phyloP scores from a whole-genome alignment of 2,888 invertebrate species.

The Catocala fraxini region DNA sequence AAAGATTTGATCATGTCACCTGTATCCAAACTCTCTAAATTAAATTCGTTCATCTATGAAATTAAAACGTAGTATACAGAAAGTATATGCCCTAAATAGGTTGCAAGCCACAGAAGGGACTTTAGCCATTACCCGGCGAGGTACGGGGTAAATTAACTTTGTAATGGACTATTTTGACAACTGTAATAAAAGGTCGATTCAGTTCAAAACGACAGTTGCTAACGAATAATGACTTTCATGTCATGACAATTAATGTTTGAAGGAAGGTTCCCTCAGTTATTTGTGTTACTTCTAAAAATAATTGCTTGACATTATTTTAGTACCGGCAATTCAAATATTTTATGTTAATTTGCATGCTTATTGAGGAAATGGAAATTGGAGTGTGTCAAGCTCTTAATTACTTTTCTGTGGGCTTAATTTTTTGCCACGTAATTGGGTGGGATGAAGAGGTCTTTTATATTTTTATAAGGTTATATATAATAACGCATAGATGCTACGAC shows the following conservation, averaged over 20 bases:
- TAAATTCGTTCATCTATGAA: constrained; percentile 41
- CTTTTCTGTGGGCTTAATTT: constrained; percentile 8
- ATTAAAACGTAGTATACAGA: constrained; percentile 30
- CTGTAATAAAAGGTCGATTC: constrained; percentile 39
- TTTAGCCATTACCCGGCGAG: constrained; percentile 21
- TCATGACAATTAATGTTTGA: constrained; percentile 31
- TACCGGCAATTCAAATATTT: constrained; percentile 13
- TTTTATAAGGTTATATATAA: background rate
- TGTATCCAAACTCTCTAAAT: constrained; percentile 17
- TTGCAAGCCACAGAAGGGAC: constrained; percentile 14
- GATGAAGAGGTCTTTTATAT: background rate
- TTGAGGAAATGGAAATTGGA: constrained; percentile 11
- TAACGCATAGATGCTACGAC: background rate
- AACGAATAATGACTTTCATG: constrained; percentile 33
- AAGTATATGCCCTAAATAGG: constrained; percentile 4
- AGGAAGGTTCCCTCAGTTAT: constrained; percentile 13
- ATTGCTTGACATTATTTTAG: constrained; percentile 8
- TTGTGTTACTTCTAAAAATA: constrained; percentile 15
- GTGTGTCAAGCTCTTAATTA: constrained; percentile 17
- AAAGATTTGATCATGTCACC: constrained; percentile 25
- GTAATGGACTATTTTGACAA: constrained; percentile 41
- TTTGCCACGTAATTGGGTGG: background rate
- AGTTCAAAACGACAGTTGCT: constrained; percentile 11
- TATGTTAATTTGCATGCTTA: constrained; percentile 24
- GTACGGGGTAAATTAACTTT: constrained; percentile 38